Base-by-base conservation (phyloP, 2,113 vertebrate species). In the Pangasianodon hypophthalmus region DNA sequence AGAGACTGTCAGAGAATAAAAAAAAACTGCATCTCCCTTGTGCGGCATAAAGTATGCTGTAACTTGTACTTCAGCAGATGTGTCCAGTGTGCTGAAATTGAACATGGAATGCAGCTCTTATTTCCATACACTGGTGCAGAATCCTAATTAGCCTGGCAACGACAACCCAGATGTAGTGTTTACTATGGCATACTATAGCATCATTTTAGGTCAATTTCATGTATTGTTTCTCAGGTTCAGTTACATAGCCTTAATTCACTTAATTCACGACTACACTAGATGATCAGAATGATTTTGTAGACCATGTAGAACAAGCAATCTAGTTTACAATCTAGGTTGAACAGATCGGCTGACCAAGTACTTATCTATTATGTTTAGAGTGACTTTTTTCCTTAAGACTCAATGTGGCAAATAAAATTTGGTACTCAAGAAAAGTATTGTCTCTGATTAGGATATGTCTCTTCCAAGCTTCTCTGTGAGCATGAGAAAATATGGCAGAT, bases 71-170 rank as follows among this genome's bases (percentile, higher is more conserved):
- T 52, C 52, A 21, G 19, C 50, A 6, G 83, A 60, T 10, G 87
- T 91, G 90, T 83, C 86, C 67, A 62, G 4, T 82, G 44, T 90
- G 58, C 83, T 88, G 82, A 79, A 77, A 44, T 87, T 46, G 58
- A 77, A 46, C 64, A 86, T 79, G 80, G 69, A 87, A 50, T 54
- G 13, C 4, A 50, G 50, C 37, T 44, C 14, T 88, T 48, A 21
- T 64, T 37, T 41, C 24, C 18, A 54, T 41, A 50, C 52, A 26
- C 58, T 77, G 24, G 79, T 58, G 71, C 50, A 26, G 77, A 75
- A 87, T 90, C 41, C 48, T 77, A 48, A 90, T 69, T 67, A 90
- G 50, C 46, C 26, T 29, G 32, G 48, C n/a, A 41, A 44, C 9
- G 6, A 85, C 52, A 18, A 82, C 58, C 60, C 62, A 64, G 26